A percentile compares a stretch with the other conserved stretches of the same genome.
These are phyloP conservation scores for Scaptodrosophila latifasciaeformis DNA, from an alignment of 2,888 invertebrate species.

Conservation along the genomic window DNA sequence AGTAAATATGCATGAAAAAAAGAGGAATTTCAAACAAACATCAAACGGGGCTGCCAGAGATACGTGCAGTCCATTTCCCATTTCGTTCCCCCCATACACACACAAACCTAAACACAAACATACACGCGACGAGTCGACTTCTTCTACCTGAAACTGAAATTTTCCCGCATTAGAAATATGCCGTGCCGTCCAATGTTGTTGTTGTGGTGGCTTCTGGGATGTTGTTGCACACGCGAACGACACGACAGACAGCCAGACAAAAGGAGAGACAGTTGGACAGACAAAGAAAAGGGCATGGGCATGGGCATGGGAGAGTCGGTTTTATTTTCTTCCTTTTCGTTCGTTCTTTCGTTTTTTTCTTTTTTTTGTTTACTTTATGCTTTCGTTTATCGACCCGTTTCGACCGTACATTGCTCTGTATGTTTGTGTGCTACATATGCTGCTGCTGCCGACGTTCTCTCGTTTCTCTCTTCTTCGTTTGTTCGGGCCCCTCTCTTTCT, in stretches of 20 bases:
- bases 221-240: slow-evolving; percentile 46
- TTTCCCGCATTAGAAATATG: slow-evolving; percentile 53
- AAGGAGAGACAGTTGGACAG: slow-evolving; percentile 17
- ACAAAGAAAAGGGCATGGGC: slow-evolving; percentile 44
- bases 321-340: slow-evolving; percentile 51
- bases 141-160: slow-evolving; percentile 53
- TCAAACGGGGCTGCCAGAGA: slow-evolving; percentile 25
- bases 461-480: slow-evolving; percentile 13
- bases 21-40: slow-evolving; percentile 52
- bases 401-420: slow-evolving; percentile 29
- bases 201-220: slow-evolving; percentile 20
- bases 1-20: slow-evolving; percentile 35
- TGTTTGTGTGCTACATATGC: slow-evolving; percentile 61
- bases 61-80: slow-evolving; percentile 40
- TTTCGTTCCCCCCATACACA: slow-evolving; percentile 27
- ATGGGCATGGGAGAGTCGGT: slow-evolving; percentile 39
- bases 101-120: neutral
- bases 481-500: neutral
- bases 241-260: slow-evolving; percentile 32
- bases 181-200: slow-evolving; percentile 22
- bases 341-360: slow-evolving; percentile 35
- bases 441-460: slow-evolving; percentile 22
- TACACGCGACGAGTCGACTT: slow-evolving; percentile 1
- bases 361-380: slow-evolving; percentile 64
- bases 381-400: slow-evolving; percentile 65